Evolutionary conservation across 2,113 vertebrate species (phyloP).

Genomic region (Apeltes quadracus): DNA sequence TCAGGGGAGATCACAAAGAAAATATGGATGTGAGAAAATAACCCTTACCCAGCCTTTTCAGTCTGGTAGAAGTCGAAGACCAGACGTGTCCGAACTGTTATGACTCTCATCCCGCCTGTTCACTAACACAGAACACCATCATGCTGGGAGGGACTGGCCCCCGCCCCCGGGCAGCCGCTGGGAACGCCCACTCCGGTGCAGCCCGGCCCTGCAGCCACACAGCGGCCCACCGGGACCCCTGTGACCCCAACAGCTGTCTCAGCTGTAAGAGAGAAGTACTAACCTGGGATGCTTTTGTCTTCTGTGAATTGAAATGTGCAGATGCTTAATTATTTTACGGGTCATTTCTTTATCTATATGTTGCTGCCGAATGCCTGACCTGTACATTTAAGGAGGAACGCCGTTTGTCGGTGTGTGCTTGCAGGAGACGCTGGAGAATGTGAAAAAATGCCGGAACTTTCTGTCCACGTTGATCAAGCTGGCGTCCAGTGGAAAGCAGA

Average conservation of each 20-base stretch:
- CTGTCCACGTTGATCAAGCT: slow-evolving; percentile 94
- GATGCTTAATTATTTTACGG: not conserved
- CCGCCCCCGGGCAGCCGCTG: slow-evolving; percentile 79
- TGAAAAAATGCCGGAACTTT: slow-evolving; percentile 97
- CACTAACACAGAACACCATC: slow-evolving; percentile 82
- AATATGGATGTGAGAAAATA: too few species aligned
- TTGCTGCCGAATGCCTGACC: not conserved
- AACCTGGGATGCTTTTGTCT: slow-evolving; percentile 12
- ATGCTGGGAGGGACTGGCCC: slow-evolving; percentile 86
- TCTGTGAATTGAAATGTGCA: not conserved
- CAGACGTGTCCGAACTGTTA: slow-evolving; percentile 24
- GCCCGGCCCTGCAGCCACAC: slow-evolving; percentile 78
- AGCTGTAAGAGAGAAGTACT: slow-evolving; percentile 82
- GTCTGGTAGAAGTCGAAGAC: not conserved
- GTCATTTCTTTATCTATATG: not conserved
- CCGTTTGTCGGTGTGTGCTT: slow-evolving; percentile 28
- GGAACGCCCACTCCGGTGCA: slow-evolving; percentile 86
- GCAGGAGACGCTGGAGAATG: slow-evolving; percentile 95
- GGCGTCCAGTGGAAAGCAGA: slow-evolving; percentile 93
- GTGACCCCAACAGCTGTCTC: slow-evolving; percentile 81
- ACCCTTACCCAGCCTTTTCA: too few species aligned
- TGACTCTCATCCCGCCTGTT: slow-evolving; percentile 1
- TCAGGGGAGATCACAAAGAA: not conserved
- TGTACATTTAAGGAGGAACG: not conserved
- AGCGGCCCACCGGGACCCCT: slow-evolving; percentile 81